Evolutionary conservation across 2,113 vertebrate species (phyloP).

Genomic region (Lycaon pictus): DNA sequence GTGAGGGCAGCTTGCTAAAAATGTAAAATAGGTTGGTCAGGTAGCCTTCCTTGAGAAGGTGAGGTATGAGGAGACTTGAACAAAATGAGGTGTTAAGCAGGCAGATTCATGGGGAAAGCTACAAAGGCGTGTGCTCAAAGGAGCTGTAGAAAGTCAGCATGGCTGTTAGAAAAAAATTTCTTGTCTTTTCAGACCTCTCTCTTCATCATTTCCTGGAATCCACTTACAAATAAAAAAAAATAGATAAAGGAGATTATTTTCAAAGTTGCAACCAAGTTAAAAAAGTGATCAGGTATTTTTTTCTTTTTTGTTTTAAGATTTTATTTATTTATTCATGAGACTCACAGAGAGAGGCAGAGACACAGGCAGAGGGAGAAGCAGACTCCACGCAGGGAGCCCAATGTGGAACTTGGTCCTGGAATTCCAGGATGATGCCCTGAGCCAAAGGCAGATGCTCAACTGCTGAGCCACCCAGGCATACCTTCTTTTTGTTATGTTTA

Average conservation of each 20-base stretch:
- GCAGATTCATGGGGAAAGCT: too few species aligned
- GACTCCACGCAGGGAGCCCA: too few species aligned
- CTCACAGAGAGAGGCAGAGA: too few species aligned
- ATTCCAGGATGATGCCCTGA: too few species aligned
- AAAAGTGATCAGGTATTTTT: neutral
- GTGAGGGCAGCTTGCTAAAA: neutral
- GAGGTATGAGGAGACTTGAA: neutral
- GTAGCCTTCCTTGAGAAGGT: neutral
- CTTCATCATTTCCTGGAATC: neutral
- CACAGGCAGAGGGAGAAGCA: too few species aligned
- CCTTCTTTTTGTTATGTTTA: neutral
- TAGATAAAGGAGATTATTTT: neutral
- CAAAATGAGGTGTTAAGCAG: neutral
- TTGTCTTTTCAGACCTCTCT: neutral
- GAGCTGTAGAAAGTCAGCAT: neutral
- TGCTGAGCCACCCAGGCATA: too few species aligned
- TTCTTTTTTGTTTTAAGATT: neutral
- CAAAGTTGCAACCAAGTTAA: neutral
- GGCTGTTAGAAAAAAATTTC: neutral
- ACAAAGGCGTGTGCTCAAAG: neutral
- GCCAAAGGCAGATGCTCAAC: too few species aligned
- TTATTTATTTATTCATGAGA: too few species aligned
- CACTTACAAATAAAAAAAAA: neutral
- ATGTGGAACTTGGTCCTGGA: too few species aligned
- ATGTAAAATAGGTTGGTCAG: neutral